These are phyloP conservation scores for Amazona finschi DNA, from an alignment of 2,797 vertebrate genomes.

Conservation along the genomic window DNA sequence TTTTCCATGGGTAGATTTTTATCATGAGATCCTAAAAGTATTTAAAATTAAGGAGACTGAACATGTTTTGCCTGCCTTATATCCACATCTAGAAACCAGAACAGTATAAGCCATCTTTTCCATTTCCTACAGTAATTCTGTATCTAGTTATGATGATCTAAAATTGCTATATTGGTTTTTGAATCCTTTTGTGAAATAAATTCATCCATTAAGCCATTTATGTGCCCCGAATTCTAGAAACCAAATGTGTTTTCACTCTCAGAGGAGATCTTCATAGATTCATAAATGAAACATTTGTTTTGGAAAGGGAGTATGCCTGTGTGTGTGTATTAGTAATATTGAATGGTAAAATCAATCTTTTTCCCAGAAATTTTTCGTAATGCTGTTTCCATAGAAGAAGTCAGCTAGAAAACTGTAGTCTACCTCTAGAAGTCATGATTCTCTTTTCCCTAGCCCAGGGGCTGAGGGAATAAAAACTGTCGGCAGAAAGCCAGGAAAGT, in stretches of 20 bases:
- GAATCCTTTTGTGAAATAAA: not conserved
- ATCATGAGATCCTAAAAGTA: not conserved
- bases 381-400: not conserved
- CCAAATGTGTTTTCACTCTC: not conserved
- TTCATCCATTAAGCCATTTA: not conserved
- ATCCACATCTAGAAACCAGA: not conserved
- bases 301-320: not conserved
- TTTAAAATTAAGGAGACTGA: not conserved
- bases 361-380: not conserved
- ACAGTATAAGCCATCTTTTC: not conserved
- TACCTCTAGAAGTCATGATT: not conserved
- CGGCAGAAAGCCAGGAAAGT: slow-evolving; percentile 1
- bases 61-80: not conserved
- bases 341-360: not conserved
- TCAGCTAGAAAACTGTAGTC: not conserved
- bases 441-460: not conserved
- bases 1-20: not conserved
- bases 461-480: not conserved
- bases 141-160: not conserved
- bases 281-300: not conserved
- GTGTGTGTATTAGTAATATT: not conserved
- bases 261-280: not conserved
- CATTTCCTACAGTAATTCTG: not conserved
- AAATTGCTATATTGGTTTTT: not conserved
- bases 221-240: not conserved